These are phyloP conservation scores for Chondrosia reniformis DNA, from an alignment of 37 sponge, comb jelly and placozoan genomes.

Conservation along the genomic window DNA sequence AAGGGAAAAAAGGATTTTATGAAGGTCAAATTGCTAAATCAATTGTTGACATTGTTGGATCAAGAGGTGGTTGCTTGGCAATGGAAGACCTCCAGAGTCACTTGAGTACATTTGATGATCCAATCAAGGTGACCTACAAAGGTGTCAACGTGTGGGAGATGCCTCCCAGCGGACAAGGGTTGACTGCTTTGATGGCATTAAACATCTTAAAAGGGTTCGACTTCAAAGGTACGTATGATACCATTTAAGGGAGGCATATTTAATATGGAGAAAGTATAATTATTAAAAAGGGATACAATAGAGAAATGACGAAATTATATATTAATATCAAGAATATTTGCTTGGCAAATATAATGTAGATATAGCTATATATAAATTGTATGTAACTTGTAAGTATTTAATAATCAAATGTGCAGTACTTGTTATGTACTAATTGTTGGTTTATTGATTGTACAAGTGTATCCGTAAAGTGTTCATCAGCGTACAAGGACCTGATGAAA, in stretches of 20 bases:
- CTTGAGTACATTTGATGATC: slow-evolving; percentile 55
- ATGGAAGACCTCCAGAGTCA: slow-evolving; percentile 60
- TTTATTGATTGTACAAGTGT: no score
- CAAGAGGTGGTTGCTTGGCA: slow-evolving; percentile 64
- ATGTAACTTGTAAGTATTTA: no score
- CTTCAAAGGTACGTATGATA: slow-evolving; percentile 32
- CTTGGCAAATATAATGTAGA: no score
- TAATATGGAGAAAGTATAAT: no score
- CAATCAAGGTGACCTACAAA: slow-evolving; percentile 56
- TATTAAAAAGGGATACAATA: no score
- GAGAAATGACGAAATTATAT: no score
- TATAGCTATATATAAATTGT: no score
- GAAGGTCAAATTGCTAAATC: slow-evolving; percentile 65
- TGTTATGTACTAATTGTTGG: no score
- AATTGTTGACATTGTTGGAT: slow-evolving; percentile 64
- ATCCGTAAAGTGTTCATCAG: no score
- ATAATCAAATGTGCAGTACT: no score
- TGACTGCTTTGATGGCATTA: slow-evolving; percentile 78
- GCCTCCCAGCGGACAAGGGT: slow-evolving; percentile 84
- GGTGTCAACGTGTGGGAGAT: slow-evolving; percentile 86
- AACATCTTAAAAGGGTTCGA: slow-evolving; percentile 71
- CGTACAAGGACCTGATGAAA: no score
- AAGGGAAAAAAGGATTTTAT: slow-evolving; percentile 82
- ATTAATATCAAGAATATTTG: no score
- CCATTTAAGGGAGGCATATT: background rate